phyloP scores from a whole-genome alignment of 2,113 vertebrate species.

The Hemichromis elongatus region DNA sequence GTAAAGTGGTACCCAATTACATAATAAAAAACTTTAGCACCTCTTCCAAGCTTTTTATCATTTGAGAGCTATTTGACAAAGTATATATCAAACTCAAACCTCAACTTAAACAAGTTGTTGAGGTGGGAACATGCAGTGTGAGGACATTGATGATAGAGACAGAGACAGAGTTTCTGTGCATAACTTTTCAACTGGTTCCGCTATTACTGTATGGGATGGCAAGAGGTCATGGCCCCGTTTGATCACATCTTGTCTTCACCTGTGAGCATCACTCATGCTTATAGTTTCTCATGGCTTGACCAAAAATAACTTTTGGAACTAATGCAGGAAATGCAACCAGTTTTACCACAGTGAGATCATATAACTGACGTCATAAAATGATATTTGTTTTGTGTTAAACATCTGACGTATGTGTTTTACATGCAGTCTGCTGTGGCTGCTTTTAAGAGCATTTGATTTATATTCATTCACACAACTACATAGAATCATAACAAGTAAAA shows the following conservation, averaged over 20 bases:
- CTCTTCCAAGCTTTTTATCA: too few species aligned
- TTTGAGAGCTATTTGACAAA: too few species aligned
- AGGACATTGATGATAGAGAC: background rate
- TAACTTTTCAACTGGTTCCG: background rate
- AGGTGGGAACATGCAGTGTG: background rate
- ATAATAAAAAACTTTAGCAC: too few species aligned
- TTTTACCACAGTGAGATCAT: background rate
- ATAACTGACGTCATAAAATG: background rate
- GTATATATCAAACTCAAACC: too few species aligned
- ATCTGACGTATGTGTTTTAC: background rate
- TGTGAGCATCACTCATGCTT: background rate
- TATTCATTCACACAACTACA: background rate
- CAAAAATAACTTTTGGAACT: background rate
- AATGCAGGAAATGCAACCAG: background rate
- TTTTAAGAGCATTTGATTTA: background rate
- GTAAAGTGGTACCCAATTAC: too few species aligned
- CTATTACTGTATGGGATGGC: background rate
- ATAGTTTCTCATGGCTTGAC: background rate
- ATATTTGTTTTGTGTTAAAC: background rate
- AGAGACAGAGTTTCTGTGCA: background rate
- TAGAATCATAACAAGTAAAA: background rate
- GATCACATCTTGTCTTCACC: background rate
- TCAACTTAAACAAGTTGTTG: background rate
- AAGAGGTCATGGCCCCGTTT: background rate
- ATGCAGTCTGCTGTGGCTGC: background rate